Evolutionary conservation across 37 sponge, comb jelly and placozoan species (phyloP).

Genomic region (Petrosia ficiformis): DNA sequence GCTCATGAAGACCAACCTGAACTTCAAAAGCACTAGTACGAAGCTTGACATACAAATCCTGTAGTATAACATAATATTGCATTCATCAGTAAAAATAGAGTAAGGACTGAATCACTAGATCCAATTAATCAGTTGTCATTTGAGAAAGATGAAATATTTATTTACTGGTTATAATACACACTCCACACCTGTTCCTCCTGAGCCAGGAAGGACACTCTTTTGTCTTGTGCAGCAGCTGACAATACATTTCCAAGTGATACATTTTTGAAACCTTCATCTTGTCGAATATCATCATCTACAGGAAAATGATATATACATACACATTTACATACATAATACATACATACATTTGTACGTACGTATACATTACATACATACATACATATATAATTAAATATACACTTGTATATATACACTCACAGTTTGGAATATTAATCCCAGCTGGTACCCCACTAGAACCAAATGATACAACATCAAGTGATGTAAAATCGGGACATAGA

Average conservation of each 20-base stretch:
- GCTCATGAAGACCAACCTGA: constrained; percentile 91
- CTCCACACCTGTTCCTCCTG: constrained; percentile 69
- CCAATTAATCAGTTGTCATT: too few species aligned
- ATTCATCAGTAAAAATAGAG: not conserved
- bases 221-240: constrained; percentile 60
- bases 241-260: constrained; percentile 92
- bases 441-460: constrained; percentile 87
- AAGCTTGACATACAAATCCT: constrained; percentile 59
- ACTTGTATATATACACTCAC: constrained; percentile 39
- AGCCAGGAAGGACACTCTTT: constrained; percentile 64
- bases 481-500: constrained; percentile 89
- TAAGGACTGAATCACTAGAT: too few species aligned
- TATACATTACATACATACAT: too few species aligned
- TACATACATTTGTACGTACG: too few species aligned
- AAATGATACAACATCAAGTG: constrained; percentile 83
- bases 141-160: too few species aligned
- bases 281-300: constrained; percentile 88
- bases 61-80: not conserved
- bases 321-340: too few species aligned
- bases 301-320: constrained; percentile 9
- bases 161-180: too few species aligned
- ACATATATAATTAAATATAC: not conserved
- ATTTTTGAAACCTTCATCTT: constrained; percentile 93
- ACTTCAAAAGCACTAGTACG: constrained; percentile 86
- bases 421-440: constrained; percentile 95